These are phyloP conservation scores for Papilio helenus DNA, from an alignment of 1,140 invertebrate genomes.

Conservation along the genomic window DNA sequence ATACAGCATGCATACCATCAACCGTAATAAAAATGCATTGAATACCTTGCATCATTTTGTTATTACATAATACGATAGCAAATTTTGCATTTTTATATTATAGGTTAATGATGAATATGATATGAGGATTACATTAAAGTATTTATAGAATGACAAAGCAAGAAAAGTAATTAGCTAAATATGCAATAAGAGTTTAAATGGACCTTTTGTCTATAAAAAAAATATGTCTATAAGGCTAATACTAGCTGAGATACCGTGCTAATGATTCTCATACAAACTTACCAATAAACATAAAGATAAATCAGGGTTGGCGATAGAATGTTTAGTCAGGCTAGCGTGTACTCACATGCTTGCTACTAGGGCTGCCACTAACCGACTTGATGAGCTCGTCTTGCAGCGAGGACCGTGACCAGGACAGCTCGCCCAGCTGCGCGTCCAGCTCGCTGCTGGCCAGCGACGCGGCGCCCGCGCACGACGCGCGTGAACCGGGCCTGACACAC, in stretches of 20 bases:
- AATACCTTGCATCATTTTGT: background rate
- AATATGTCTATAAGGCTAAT: background rate
- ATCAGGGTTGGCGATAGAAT: background rate
- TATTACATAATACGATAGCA: background rate
- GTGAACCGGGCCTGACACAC: constrained; percentile 72
- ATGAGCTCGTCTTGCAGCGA: constrained; percentile 87
- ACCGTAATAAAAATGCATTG: background rate
- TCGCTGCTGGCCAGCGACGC: constrained; percentile 74
- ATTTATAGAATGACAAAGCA: background rate
- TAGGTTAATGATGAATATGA: constrained; percentile 1
- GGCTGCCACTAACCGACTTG: constrained; percentile 84
- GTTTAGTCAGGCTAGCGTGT: constrained; percentile 45
- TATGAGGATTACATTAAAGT: background rate
- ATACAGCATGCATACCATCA: background rate
- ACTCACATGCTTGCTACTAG: constrained; percentile 73
- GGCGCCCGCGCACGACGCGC: constrained; percentile 75
- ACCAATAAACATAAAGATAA: background rate
- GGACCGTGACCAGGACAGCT: constrained; percentile 85
- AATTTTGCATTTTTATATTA: background rate
- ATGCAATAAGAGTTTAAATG: background rate
- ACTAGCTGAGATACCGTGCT: constrained; percentile 3
- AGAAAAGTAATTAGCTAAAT: constrained; percentile 4
- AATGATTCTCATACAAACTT: constrained; percentile 15
- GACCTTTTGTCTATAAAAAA: background rate
- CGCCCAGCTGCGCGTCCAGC: constrained; percentile 69